These are phyloP conservation scores for Drosophila trapezifrons DNA, from an alignment of 1,140 invertebrate genomes.

Conservation along the genomic window DNA sequence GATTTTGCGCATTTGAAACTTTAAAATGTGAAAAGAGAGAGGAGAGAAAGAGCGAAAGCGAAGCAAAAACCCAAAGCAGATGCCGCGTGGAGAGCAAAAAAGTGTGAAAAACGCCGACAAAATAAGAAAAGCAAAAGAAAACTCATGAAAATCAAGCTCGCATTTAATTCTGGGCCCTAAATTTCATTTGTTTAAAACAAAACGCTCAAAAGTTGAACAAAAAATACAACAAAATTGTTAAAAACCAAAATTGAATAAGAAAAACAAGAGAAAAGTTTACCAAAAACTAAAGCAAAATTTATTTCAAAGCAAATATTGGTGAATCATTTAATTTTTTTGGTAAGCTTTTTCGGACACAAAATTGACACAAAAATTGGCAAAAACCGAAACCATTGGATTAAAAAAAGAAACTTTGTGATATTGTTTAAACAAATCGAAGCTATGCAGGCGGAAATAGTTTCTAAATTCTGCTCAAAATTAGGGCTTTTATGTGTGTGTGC, in stretches of 20 bases:
- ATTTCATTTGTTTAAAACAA: conserved; percentile 36
- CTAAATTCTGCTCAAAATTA: conserved; percentile 11
- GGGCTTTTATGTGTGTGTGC: conserved; percentile 30
- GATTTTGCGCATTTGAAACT: conserved; percentile 80
- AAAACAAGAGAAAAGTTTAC: conserved; percentile 60
- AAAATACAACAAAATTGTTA: conserved; percentile 11
- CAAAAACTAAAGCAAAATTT: conserved; percentile 52
- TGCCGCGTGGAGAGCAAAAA: conserved; percentile 48
- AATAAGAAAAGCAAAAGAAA: conserved; percentile 60
- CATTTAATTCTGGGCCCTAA: conserved; percentile 12
- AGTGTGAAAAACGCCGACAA: conserved; percentile 70
- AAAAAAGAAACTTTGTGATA: conserved; percentile 18
- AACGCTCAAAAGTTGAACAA: conserved; percentile 30
- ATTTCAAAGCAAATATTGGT: conserved; percentile 51
- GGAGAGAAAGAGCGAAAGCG: conserved; percentile 34
- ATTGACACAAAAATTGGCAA: conserved; percentile 26
- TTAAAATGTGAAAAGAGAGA: conserved; percentile 62
- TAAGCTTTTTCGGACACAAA: conserved; percentile 48
- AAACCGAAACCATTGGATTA: conserved; percentile 14
- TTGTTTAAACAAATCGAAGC: conserved; percentile 30
- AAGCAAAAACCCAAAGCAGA: conserved; percentile 30
- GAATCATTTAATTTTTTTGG: conserved; percentile 41
- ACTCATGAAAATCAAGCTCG: conserved; percentile 40
- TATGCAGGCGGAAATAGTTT: background rate
- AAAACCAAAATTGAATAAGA: conserved; percentile 20